A percentile compares a stretch with the other conserved stretches of the same genome.
phyloP scores from a whole-genome alignment of 2,888 invertebrate genomes.

The Drosophila heteroneura region DNA sequence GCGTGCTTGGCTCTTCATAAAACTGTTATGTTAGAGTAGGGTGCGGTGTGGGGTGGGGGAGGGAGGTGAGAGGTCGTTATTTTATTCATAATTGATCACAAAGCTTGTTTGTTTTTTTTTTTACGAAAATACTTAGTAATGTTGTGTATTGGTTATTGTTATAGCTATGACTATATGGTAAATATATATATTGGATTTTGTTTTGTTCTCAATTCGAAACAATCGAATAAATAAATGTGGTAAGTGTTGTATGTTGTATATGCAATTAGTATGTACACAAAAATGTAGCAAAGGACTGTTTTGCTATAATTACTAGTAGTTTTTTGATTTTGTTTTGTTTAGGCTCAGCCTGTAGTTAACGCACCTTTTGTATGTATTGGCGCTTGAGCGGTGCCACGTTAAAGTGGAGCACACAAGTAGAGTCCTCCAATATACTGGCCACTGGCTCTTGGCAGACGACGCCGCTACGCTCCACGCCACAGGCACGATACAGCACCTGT shows the following conservation, averaged over 20 bases:
- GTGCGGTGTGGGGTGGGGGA: conserved; percentile 55
- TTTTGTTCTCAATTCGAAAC: conserved; percentile 3
- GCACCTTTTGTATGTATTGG: conserved; percentile 89
- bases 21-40: conserved; percentile 51
- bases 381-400: conserved; percentile 88
- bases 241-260: conserved; percentile 19
- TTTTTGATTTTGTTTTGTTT: conserved; percentile 2
- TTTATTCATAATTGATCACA: conserved; percentile 75
- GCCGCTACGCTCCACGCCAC: conserved; percentile 90
- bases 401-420: conserved; percentile 90
- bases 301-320: conserved; percentile 20
- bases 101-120: conserved; percentile 46
- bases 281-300: conserved; percentile 35
- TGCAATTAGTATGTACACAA: conserved; percentile 46
- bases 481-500: conserved; percentile 91
- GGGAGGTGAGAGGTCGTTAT: conserved; percentile 62
- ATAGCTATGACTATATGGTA: conserved; percentile 47
- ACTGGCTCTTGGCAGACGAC: conserved; percentile 90
- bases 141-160: conserved; percentile 29
- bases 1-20: conserved; percentile 60
- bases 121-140: conserved; percentile 51
- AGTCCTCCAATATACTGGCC: conserved; percentile 89
- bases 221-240: conserved; percentile 16
- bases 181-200: conserved; percentile 22
- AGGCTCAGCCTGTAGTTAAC: conserved; percentile 67